phyloP scores from a whole-genome alignment of 2,888 invertebrate species.

The Ashinkailepas kermadecensis region DNA sequence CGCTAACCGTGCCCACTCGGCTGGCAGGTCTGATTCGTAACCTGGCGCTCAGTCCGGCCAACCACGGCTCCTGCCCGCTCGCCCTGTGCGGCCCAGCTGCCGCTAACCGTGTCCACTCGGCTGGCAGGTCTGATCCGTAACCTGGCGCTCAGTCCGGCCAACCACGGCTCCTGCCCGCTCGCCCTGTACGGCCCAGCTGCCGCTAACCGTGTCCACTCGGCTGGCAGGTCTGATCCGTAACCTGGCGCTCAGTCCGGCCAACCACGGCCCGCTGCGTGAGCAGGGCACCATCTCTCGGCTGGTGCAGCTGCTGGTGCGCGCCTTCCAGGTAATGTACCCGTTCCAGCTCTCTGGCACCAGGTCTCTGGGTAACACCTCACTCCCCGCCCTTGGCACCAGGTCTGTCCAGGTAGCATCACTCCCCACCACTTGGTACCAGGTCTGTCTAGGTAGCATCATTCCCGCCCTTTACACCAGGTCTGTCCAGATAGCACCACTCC shows the following conservation, averaged over 20 bases:
- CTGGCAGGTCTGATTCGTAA: conserved; percentile 92
- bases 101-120: neutral
- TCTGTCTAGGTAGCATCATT: no score
- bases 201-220: neutral
- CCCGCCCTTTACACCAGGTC: no score
- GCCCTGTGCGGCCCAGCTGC: neutral
- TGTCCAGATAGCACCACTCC: no score
- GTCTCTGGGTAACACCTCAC: no score
- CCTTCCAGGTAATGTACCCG: conserved; percentile 58
- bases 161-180: conserved; percentile 54
- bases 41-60: conserved; percentile 89
- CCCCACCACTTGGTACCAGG: no score
- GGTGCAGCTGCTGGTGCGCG: conserved; percentile 82
- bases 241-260: conserved; percentile 89
- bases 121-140: conserved; percentile 92
- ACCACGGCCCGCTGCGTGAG: conserved; percentile 88
- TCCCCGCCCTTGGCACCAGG: no score
- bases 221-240: conserved; percentile 94
- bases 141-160: conserved; percentile 89
- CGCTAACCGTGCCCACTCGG: neutral
- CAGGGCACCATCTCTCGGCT: conserved; percentile 91
- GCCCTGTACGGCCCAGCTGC: neutral
- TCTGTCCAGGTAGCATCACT: no score
- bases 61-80: conserved; percentile 54
- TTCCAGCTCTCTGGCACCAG: no score